A percentile compares a stretch with the other conserved stretches of the same genome.
Conservation (phyloP, 2,888 invertebrate genomes). For the Lycocerus yunnanus region DNA sequence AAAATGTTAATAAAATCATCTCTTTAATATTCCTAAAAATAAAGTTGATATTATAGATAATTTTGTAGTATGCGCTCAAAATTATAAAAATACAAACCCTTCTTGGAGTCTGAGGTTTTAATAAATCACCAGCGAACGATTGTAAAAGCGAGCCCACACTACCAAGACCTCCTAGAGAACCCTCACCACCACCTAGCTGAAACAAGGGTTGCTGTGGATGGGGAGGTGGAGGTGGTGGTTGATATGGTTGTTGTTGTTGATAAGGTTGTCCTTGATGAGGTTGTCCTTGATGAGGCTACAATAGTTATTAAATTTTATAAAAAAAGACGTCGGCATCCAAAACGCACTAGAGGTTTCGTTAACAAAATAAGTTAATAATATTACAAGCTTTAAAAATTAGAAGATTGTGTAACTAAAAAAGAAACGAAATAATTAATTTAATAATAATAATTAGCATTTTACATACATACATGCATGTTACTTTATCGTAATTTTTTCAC, state of each 20-base stretch:
- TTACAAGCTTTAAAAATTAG: background rate
- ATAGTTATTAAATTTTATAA: background rate
- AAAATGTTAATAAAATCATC: background rate
- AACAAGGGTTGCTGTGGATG: slow-evolving; percentile 23
- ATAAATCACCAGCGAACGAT: slow-evolving; percentile 46
- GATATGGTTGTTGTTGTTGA: slow-evolving; percentile 20
- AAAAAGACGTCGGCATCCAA: background rate
- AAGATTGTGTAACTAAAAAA: background rate
- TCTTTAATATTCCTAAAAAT: background rate
- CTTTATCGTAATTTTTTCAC: background rate
- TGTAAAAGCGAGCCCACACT: slow-evolving; percentile 49
- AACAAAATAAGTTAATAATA: background rate
- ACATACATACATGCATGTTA: slow-evolving; percentile 5
- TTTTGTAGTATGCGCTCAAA: background rate
- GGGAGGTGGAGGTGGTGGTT: slow-evolving; percentile 27
- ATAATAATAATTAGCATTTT: background rate
- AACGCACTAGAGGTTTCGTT: background rate
- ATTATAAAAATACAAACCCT: slow-evolving; percentile 24
- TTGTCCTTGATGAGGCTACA: background rate
- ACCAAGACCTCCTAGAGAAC: slow-evolving; percentile 49
- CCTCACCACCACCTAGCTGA: slow-evolving; percentile 27
- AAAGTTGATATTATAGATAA: background rate
- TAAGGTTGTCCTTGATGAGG: too few species aligned
- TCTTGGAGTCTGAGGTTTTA: slow-evolving; percentile 36
- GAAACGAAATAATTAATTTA: background rate